Conservation (phyloP, 2,888 invertebrate genomes). For the Ormia ochracea region DNA sequence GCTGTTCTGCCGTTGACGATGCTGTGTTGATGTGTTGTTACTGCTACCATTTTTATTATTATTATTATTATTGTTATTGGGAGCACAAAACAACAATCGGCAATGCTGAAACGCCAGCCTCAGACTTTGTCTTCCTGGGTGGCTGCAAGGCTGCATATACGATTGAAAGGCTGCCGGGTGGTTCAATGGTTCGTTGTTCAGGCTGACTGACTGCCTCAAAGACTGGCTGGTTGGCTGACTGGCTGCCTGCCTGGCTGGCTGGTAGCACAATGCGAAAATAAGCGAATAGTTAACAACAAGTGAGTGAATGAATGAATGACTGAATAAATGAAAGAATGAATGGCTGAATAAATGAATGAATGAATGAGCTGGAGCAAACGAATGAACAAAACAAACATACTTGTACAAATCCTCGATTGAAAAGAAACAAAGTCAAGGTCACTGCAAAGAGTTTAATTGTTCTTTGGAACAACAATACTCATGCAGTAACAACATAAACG, state of each 20-base stretch:
- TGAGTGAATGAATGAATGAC: slow-evolving; percentile 59
- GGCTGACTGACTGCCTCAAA: slow-evolving; percentile 7
- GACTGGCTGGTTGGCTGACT: slow-evolving; percentile 6
- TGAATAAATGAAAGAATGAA: slow-evolving; percentile 56
- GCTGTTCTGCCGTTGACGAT: slow-evolving; percentile 47
- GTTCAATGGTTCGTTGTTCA: slow-evolving; percentile 2
- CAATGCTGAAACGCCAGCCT: slow-evolving; percentile 39
- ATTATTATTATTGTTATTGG: slow-evolving; percentile 60
- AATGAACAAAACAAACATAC: slow-evolving; percentile 62
- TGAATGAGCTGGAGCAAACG: slow-evolving; percentile 57
- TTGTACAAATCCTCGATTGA: slow-evolving; percentile 64
- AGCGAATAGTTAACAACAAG: slow-evolving; percentile 61
- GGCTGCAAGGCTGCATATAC: slow-evolving; percentile 6
- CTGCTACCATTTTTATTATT: slow-evolving; percentile 35
- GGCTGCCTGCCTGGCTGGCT: slow-evolving; percentile 10
- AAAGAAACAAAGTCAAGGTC: slow-evolving; percentile 77
- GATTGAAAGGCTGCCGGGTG: slow-evolving; percentile 12
- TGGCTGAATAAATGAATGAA: slow-evolving; percentile 56
- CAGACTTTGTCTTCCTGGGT: slow-evolving; percentile 50
- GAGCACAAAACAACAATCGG: slow-evolving; percentile 53
- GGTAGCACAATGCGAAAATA: slow-evolving; percentile 52
- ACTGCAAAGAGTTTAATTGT: slow-evolving; percentile 77
- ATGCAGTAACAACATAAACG: slow-evolving; percentile 54
- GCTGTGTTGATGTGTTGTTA: slow-evolving; percentile 27
- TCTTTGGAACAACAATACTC: slow-evolving; percentile 65